Conservation (phyloP, 2,888 invertebrate genomes). For the Mechanitis messenoides region DNA sequence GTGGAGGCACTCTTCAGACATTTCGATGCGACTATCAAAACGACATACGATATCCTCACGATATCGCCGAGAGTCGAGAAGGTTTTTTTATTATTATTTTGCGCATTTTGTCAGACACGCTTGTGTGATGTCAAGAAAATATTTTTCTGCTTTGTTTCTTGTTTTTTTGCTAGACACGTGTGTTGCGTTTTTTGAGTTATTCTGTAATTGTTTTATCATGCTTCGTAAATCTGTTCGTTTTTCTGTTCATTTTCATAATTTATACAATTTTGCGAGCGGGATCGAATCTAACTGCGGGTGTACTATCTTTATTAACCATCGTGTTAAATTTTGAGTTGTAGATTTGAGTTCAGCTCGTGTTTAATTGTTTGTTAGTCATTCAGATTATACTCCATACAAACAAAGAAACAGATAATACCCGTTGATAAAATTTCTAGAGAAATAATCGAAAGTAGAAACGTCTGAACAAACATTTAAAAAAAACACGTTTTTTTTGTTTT, state of each 20-base stretch:
- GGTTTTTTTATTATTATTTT: conserved; percentile 40
- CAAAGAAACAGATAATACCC: too few relatives aligned
- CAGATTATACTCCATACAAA: too few relatives aligned
- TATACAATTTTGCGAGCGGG: too few relatives aligned
- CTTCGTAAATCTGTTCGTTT: conserved; percentile 16
- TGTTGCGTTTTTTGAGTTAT: conserved; percentile 16
- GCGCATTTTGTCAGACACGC: conserved; percentile 18
- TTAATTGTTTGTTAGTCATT: too few relatives aligned
- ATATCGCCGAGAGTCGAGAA: conserved; percentile 65
- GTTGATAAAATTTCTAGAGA: too few relatives aligned
- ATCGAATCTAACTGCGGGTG: too few relatives aligned
- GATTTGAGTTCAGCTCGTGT: too few relatives aligned
- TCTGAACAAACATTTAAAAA: too few relatives aligned
- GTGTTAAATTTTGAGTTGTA: too few relatives aligned
- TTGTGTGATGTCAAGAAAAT: conserved; percentile 31
- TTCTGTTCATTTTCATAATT: conserved; percentile 8
- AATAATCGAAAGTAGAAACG: too few relatives aligned
- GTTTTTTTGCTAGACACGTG: not conserved
- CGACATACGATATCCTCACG: conserved; percentile 63
- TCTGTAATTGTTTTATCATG: conserved; percentile 3
- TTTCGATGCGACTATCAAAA: conserved; percentile 61
- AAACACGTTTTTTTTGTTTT: too few relatives aligned
- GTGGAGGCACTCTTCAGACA: conserved; percentile 65
- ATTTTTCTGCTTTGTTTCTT: conserved; percentile 22
- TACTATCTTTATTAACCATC: too few relatives aligned